Evolutionary conservation across 2,888 invertebrate genomes (phyloP).

Genomic region (Drosophila kambysellisi): DNA sequence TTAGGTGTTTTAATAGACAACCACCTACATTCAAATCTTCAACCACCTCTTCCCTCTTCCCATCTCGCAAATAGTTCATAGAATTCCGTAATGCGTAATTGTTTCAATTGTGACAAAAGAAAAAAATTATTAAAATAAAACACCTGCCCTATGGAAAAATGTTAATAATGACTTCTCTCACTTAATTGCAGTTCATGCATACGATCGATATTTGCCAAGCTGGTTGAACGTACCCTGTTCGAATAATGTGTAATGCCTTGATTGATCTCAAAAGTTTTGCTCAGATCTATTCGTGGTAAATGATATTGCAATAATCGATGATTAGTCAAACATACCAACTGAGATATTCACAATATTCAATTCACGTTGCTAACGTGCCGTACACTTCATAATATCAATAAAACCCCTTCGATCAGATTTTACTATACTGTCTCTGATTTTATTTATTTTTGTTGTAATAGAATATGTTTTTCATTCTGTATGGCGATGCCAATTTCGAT

Average conservation of each 20-base stretch:
- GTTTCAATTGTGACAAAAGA: slow-evolving; percentile 24
- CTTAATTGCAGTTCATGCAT: slow-evolving; percentile 58
- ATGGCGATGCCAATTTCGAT: slow-evolving; percentile 39
- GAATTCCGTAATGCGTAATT: slow-evolving; percentile 68
- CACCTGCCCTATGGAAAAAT: slow-evolving; percentile 74
- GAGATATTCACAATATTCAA: background rate
- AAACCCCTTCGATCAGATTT: slow-evolving; percentile 5
- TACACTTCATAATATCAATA: background rate
- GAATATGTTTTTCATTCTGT: slow-evolving; percentile 14
- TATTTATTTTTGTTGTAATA: background rate
- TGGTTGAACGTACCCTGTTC: slow-evolving; percentile 27
- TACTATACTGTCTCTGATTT: slow-evolving; percentile 27
- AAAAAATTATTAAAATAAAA: slow-evolving; percentile 8
- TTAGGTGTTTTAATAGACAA: background rate
- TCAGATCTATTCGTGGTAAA: background rate
- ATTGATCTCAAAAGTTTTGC: slow-evolving; percentile 21
- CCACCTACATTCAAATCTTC: background rate
- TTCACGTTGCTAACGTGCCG: background rate
- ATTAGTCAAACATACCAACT: background rate
- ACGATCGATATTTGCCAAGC: slow-evolving; percentile 41
- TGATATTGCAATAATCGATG: background rate
- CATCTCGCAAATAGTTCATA: slow-evolving; percentile 4
- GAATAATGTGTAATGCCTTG: slow-evolving; percentile 17
- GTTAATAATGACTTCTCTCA: slow-evolving; percentile 62
- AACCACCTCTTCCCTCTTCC: background rate